Conservation (phyloP, 2,113 vertebrate species). For the Menura novaehollandiae region DNA sequence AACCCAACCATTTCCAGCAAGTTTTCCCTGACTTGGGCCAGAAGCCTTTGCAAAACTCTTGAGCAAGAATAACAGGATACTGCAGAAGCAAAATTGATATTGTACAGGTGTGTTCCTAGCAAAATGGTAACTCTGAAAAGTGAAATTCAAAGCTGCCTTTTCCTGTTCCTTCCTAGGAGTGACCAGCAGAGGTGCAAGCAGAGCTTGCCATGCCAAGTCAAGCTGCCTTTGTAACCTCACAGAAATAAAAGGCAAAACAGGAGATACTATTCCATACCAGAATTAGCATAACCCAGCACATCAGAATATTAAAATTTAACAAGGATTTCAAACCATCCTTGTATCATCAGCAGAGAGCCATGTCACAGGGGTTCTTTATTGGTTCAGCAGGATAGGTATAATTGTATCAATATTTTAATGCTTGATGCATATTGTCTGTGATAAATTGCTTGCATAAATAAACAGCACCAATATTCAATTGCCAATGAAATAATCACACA, state of each 20-base stretch:
- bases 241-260: slow-evolving; percentile 59
- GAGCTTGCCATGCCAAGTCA: slow-evolving; percentile 14
- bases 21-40: neutral
- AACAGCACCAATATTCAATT: slow-evolving; percentile 79
- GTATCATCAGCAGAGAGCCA: slow-evolving; percentile 66
- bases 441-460: slow-evolving; percentile 82
- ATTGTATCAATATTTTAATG: slow-evolving; percentile 87
- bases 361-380: slow-evolving; percentile 75
- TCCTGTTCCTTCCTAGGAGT: neutral
- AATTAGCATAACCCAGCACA: slow-evolving; percentile 78
- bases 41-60: neutral
- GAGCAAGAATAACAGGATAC: neutral
- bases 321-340: slow-evolving; percentile 71
- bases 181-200: neutral
- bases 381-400: slow-evolving; percentile 73
- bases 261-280: slow-evolving; percentile 63
- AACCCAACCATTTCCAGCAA: neutral
- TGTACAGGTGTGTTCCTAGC: neutral
- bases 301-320: slow-evolving; percentile 82
- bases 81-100: neutral
- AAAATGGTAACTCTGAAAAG: neutral
- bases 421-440: slow-evolving; percentile 75
- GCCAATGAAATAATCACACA: slow-evolving; percentile 80
- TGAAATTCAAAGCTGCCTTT: neutral
- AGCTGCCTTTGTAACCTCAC: slow-evolving; percentile 37